phyloP scores from a whole-genome alignment of 2,888 invertebrate genomes.

The Tenthredo mesomela region DNA sequence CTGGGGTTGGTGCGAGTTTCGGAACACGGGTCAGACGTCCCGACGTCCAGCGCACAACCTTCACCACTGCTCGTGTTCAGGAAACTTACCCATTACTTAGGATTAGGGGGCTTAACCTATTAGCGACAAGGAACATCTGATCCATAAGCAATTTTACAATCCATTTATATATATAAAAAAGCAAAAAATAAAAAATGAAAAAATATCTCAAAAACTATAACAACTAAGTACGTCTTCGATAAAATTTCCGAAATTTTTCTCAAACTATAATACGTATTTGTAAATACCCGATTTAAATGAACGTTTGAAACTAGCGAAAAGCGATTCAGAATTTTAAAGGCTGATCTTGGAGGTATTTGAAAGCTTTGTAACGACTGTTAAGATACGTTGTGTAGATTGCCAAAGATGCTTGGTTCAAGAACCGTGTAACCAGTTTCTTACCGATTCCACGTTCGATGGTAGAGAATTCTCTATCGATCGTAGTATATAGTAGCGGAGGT shows the following conservation, averaged over 20 bases:
- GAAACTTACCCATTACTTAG: slow-evolving; percentile 29
- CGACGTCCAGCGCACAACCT: slow-evolving; percentile 42
- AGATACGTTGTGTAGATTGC: background rate
- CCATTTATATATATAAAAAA: too few relatives aligned
- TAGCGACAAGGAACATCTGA: slow-evolving; percentile 27
- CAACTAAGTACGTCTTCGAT: background rate
- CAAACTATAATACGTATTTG: too few relatives aligned
- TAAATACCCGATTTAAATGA: background rate
- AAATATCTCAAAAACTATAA: background rate
- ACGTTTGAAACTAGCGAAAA: background rate
- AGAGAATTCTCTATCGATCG: slow-evolving; percentile 37
- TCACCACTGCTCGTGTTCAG: slow-evolving; percentile 1
- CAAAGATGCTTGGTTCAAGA: slow-evolving; percentile 6
- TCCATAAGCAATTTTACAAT: slow-evolving; percentile 25
- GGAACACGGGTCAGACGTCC: slow-evolving; percentile 46
- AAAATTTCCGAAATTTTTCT: background rate
- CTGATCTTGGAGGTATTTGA: background rate
- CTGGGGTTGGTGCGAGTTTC: slow-evolving; percentile 43
- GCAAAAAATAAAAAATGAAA: background rate
- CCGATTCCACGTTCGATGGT: slow-evolving; percentile 28
- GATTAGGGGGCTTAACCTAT: slow-evolving; percentile 34
- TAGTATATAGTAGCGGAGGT: slow-evolving; percentile 1
- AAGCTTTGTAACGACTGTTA: slow-evolving; percentile 7
- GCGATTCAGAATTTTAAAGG: background rate
- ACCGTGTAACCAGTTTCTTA: slow-evolving; percentile 15